These are phyloP conservation scores for Leptinotarsa lineolata DNA, from an alignment of 1,140 invertebrate genomes.

Conservation along the genomic window DNA sequence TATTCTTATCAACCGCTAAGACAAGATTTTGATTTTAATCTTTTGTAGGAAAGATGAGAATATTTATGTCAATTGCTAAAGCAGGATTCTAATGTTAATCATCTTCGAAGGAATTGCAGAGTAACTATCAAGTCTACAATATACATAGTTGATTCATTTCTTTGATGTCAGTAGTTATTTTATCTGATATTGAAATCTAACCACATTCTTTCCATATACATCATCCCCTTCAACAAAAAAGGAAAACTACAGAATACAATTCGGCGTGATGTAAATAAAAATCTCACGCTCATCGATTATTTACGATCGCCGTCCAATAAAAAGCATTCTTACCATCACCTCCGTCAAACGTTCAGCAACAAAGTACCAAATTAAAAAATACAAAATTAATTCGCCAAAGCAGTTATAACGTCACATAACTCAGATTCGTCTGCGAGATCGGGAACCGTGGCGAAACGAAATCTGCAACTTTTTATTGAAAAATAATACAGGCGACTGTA, in stretches of 20 bases:
- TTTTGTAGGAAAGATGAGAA: no score
- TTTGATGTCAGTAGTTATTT: no score
- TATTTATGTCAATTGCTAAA: no score
- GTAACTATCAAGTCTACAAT: no score
- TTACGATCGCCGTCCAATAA: conserved; percentile 7
- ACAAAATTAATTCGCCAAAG: conserved; percentile 24
- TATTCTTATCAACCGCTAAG: no score
- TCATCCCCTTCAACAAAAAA: neutral
- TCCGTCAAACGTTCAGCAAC: conserved; percentile 8
- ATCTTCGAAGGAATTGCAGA: no score
- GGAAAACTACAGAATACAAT: neutral
- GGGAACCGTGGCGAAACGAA: neutral
- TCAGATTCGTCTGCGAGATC: conserved; percentile 1
- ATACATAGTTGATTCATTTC: no score
- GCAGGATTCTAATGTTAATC: no score
- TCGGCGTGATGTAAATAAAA: neutral
- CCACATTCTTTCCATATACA: no score
- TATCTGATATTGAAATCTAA: no score
- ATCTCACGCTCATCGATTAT: neutral
- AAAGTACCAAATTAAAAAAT: conserved; percentile 20
- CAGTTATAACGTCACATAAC: conserved; percentile 21
- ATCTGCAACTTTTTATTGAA: conserved; percentile 38
- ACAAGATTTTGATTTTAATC: no score
- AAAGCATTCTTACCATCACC: neutral
- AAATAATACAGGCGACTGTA: conserved; percentile 39